These are phyloP conservation scores for Schizopygopsis pylzovi DNA, from an alignment of 2,797 vertebrate species.

Conservation along the genomic window DNA sequence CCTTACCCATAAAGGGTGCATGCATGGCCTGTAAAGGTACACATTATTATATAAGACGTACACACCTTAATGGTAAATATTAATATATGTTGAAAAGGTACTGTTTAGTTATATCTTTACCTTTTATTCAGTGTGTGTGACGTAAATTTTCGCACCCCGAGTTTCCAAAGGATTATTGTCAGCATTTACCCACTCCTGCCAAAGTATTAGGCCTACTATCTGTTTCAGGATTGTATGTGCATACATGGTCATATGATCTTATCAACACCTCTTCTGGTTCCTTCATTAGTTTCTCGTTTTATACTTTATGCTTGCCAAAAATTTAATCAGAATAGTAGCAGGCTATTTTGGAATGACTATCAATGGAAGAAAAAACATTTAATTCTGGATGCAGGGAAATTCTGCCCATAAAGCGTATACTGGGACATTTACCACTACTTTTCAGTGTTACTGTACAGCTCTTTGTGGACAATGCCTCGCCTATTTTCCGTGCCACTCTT, in stretches of 20 bases:
- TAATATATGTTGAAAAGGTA: too few species aligned
- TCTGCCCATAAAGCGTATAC: not conserved
- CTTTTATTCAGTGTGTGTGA: not conserved
- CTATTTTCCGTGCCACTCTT: not conserved
- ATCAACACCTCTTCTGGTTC: not conserved
- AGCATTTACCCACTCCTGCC: not conserved
- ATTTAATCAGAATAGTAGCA: not conserved
- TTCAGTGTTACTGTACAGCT: not conserved
- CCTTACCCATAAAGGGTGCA: not conserved
- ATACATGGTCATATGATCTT: not conserved
- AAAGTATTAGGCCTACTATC: too few species aligned
- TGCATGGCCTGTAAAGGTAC: not conserved
- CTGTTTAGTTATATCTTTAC: not conserved
- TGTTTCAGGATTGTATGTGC: too few species aligned
- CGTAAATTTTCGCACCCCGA: too few species aligned
- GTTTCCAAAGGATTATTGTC: not conserved
- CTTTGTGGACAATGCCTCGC: not conserved
- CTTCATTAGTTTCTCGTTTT: not conserved
- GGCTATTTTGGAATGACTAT: not conserved
- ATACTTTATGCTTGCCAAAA: not conserved
- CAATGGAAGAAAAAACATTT: not conserved
- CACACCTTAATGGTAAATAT: too few species aligned
- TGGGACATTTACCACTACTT: not conserved
- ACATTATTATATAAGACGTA: not conserved
- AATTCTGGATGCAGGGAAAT: not conserved